Conservation (phyloP, 2,888 invertebrate genomes). For the Linnaemya tessellans region DNA sequence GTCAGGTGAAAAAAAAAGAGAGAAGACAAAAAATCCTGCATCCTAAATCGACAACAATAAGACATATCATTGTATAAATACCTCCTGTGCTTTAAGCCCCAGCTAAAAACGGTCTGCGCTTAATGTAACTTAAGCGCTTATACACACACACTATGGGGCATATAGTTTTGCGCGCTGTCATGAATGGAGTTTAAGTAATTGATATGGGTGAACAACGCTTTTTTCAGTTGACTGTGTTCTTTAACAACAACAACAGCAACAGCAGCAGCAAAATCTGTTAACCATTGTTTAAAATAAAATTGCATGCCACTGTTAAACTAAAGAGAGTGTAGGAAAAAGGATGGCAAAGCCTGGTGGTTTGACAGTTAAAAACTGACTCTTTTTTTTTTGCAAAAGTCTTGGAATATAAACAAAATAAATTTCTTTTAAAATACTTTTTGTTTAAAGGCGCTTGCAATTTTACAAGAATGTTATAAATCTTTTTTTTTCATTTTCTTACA, state of each 20-base stretch:
- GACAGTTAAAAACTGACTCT: slow-evolving; percentile 63
- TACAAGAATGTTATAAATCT: slow-evolving; percentile 66
- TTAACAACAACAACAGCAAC: neutral
- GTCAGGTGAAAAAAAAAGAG: slow-evolving; percentile 82
- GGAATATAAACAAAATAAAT: slow-evolving; percentile 38
- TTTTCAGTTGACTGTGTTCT: slow-evolving; percentile 24
- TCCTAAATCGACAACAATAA: slow-evolving; percentile 70
- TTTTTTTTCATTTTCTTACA: neutral
- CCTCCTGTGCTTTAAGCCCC: slow-evolving; percentile 51
- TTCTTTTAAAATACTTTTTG: slow-evolving; percentile 32
- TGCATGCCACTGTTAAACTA: slow-evolving; percentile 61
- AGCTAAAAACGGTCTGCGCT: slow-evolving; percentile 19
- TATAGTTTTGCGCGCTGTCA: slow-evolving; percentile 76
- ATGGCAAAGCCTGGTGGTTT: slow-evolving; percentile 66
- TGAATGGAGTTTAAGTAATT: slow-evolving; percentile 82
- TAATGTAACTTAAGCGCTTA: slow-evolving; percentile 65
- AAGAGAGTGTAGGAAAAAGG: slow-evolving; percentile 36
- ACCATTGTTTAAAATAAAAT: slow-evolving; percentile 69
- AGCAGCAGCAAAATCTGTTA: slow-evolving; percentile 54
- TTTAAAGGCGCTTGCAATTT: slow-evolving; percentile 76
- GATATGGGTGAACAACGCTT: slow-evolving; percentile 78
- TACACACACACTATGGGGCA: slow-evolving; percentile 8
- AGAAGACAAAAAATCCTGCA: slow-evolving; percentile 74
- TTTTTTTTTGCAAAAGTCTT: slow-evolving; percentile 33
- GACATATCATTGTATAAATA: slow-evolving; percentile 71